Percentiles rank a stretch among this genome's conserved stretches.
These are phyloP conservation scores for Hedya salicella DNA, from an alignment of 2,888 invertebrate species.

Conservation along the genomic window DNA sequence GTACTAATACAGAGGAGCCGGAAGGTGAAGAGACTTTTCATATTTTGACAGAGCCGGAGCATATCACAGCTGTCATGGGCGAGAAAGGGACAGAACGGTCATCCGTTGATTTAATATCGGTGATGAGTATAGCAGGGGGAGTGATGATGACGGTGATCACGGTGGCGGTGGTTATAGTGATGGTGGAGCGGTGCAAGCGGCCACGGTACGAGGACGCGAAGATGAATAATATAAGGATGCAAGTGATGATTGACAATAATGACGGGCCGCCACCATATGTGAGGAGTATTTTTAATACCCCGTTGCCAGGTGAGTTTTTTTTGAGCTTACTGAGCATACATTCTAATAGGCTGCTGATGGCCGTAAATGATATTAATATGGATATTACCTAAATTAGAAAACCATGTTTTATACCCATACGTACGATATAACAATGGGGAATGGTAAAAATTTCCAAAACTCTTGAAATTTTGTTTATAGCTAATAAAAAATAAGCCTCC, in stretches of 20 bases:
- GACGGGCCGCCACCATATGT: constrained; percentile 81
- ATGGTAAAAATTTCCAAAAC: too few relatives aligned
- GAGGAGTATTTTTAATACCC: constrained; percentile 84
- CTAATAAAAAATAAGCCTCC: too few relatives aligned
- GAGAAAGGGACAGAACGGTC: constrained; percentile 72
- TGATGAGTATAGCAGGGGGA: constrained; percentile 81
- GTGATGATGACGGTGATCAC: constrained; percentile 82
- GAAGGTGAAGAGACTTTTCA: constrained; percentile 79
- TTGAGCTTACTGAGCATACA: too few relatives aligned
- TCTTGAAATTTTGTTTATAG: too few relatives aligned
- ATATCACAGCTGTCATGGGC: constrained; percentile 81
- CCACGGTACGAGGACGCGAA: constrained; percentile 74
- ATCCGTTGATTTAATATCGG: constrained; percentile 77
- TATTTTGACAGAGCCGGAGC: constrained; percentile 85
- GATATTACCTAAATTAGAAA: too few relatives aligned
- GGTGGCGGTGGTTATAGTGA: constrained; percentile 79
- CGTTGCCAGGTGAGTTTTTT: constrained; percentile 76
- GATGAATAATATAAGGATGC: constrained; percentile 77
- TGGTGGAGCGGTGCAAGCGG: constrained; percentile 75
- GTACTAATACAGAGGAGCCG: constrained; percentile 57
- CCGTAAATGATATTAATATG: too few relatives aligned
- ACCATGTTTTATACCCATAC: too few relatives aligned
- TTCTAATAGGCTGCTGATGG: too few relatives aligned
- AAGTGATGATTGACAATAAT: constrained; percentile 76
- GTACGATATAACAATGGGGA: too few relatives aligned